Evolutionary conservation across 1,140 invertebrate genomes (phyloP).

Genomic region (Lepidotrigona ventralis): DNA sequence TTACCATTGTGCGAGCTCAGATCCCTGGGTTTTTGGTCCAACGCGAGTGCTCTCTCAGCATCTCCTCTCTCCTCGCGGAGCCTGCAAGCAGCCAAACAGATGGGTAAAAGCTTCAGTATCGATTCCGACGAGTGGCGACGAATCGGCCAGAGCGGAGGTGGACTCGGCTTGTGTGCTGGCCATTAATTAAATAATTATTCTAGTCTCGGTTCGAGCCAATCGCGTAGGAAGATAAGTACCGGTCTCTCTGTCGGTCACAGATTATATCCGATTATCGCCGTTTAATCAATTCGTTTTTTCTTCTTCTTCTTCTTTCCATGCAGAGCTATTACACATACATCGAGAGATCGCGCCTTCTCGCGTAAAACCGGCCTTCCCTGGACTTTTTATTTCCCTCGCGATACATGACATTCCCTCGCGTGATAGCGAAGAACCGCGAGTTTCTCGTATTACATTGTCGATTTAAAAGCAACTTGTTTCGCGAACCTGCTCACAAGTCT

Average conservation of each 20-base stretch:
- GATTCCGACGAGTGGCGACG: conserved; percentile 61
- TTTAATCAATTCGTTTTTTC: conserved; percentile 59
- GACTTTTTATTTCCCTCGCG: neutral
- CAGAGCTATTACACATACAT: conserved; percentile 6
- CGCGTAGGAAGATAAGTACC: conserved; percentile 76
- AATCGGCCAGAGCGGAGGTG: conserved; percentile 67
- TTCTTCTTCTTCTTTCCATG: conserved; percentile 13
- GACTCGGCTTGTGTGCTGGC: conserved; percentile 56
- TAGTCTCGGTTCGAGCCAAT: conserved; percentile 64
- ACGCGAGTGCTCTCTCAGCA: conserved; percentile 86
- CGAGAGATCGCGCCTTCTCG: neutral
- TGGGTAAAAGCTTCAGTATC: conserved; percentile 67
- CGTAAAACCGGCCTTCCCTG: neutral
- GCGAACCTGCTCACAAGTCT: neutral
- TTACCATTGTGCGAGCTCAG: conserved; percentile 92
- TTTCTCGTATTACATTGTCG: neutral
- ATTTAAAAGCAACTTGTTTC: neutral
- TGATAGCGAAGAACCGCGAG: neutral
- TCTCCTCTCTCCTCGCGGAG: conserved; percentile 91
- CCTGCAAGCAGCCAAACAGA: conserved; percentile 83
- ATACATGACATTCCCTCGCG: neutral
- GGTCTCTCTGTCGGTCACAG: conserved; percentile 59
- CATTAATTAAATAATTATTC: conserved; percentile 79
- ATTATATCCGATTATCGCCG: conserved; percentile 62
- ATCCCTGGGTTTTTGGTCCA: conserved; percentile 90